Percentiles rank a stretch among this genome's conserved stretches.
These are phyloP conservation scores for Desmodus rotundus DNA, from an alignment of 2,113 vertebrate genomes.

Conservation along the genomic window DNA sequence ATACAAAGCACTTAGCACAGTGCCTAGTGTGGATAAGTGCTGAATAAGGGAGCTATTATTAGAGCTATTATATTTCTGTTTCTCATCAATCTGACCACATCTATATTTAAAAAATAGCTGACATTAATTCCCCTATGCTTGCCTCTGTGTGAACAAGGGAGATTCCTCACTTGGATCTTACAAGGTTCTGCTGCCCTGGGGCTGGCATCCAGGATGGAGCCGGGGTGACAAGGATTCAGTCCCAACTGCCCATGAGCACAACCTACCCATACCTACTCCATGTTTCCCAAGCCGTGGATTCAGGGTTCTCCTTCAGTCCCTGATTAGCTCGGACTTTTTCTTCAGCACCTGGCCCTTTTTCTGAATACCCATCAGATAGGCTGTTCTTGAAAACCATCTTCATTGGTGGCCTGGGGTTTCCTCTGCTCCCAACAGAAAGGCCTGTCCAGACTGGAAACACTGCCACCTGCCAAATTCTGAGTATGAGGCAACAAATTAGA, in stretches of 20 bases:
- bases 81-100: neutral
- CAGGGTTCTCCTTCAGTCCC: neutral
- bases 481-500: neutral
- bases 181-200: neutral
- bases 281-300: neutral
- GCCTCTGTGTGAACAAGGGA: neutral
- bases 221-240: neutral
- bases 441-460: neutral
- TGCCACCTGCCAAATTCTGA: neutral
- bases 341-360: neutral
- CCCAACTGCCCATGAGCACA: no score
- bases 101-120: neutral
- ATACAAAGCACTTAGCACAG: neutral
- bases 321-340: neutral
- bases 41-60: neutral
- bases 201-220: neutral
- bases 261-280: accelerated
- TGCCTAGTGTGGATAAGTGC: neutral
- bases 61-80: neutral
- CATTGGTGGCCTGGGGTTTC: neutral
- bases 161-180: neutral
- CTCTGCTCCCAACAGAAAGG: neutral
- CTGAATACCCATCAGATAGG: neutral
- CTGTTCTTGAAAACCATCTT: neutral
- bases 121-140: neutral